phyloP scores from a whole-genome alignment of 2,113 vertebrate species.

The Periophthalmus modestus region DNA sequence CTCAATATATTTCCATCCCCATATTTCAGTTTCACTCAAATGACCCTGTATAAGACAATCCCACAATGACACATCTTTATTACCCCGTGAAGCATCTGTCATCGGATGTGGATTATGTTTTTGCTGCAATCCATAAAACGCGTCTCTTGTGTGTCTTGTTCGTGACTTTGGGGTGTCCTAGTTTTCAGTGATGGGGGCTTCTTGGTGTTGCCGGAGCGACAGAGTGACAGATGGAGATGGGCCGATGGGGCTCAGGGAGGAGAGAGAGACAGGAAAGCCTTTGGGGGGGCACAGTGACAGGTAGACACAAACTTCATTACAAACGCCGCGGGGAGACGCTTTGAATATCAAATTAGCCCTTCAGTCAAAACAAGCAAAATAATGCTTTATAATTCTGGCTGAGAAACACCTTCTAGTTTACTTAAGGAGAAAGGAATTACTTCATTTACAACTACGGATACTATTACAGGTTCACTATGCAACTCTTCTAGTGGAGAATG shows the following conservation, averaged over 20 bases:
- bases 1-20: not conserved
- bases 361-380: constrained; percentile 24
- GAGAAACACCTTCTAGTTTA: not conserved
- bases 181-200: constrained; percentile 53
- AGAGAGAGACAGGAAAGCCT: constrained; percentile 62
- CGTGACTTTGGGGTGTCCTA: constrained; percentile 61
- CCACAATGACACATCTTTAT: constrained; percentile 19
- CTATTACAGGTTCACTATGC: too few relatives aligned
- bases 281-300: constrained; percentile 63
- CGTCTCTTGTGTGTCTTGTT: constrained; percentile 16
- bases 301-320: constrained; percentile 64
- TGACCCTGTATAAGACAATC: not conserved
- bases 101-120: constrained; percentile 48
- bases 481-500: too few relatives aligned
- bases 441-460: too few relatives aligned
- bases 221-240: constrained; percentile 72
- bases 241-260: constrained; percentile 63
- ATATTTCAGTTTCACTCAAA: not conserved
- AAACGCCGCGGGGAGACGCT: constrained; percentile 32
- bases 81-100: constrained; percentile 44
- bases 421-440: not conserved
- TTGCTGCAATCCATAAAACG: constrained; percentile 25
- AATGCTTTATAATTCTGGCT: constrained; percentile 8
- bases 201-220: constrained; percentile 62
- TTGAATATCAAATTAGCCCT: constrained; percentile 45